A percentile compares a stretch with the other conserved stretches of the same genome.
These are phyloP conservation scores for Drosophila kambysellisi DNA, from an alignment of 2,888 invertebrate species.

Conservation along the genomic window DNA sequence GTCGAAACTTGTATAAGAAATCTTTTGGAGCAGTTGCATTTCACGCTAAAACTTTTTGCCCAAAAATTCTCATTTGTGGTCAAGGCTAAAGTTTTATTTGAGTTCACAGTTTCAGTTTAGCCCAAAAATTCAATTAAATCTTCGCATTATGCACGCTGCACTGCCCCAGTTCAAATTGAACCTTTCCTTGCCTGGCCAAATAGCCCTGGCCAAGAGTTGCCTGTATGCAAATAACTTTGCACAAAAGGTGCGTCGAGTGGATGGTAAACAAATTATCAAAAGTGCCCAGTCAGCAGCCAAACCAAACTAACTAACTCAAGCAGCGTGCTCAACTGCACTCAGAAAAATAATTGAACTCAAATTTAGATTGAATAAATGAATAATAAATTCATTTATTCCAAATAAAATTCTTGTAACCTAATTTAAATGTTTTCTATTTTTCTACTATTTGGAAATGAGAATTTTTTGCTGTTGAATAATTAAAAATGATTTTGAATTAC, in stretches of 20 bases:
- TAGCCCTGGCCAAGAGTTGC: neutral
- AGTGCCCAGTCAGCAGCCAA: constrained; percentile 65
- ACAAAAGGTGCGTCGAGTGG: constrained; percentile 58
- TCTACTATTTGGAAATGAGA: too few species aligned
- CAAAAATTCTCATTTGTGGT: constrained; percentile 63
- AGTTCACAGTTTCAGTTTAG: constrained; percentile 55
- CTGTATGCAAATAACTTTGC: constrained; percentile 34
- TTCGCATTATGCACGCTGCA: constrained; percentile 57
- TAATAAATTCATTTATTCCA: too few species aligned
- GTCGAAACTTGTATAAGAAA: constrained; percentile 49
- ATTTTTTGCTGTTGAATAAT: neutral
- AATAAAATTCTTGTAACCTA: too few species aligned
- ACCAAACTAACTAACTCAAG: constrained; percentile 7
- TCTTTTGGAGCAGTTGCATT: constrained; percentile 44
- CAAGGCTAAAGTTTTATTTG: constrained; percentile 65
- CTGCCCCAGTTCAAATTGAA: constrained; percentile 28
- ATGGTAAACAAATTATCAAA: constrained; percentile 80
- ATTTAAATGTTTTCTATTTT: neutral
- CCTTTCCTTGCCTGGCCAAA: constrained; percentile 17
- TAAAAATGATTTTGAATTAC: neutral
- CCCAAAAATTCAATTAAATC: constrained; percentile 69
- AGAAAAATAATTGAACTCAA: neutral
- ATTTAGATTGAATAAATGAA: neutral
- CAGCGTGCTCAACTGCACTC: neutral
- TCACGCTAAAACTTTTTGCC: constrained; percentile 32